Percentiles rank a stretch among this genome's conserved stretches.
Evolutionary conservation across 92 coral and sea anemone genomes (phyloP).

Genomic region (Paragorgia papillata): DNA sequence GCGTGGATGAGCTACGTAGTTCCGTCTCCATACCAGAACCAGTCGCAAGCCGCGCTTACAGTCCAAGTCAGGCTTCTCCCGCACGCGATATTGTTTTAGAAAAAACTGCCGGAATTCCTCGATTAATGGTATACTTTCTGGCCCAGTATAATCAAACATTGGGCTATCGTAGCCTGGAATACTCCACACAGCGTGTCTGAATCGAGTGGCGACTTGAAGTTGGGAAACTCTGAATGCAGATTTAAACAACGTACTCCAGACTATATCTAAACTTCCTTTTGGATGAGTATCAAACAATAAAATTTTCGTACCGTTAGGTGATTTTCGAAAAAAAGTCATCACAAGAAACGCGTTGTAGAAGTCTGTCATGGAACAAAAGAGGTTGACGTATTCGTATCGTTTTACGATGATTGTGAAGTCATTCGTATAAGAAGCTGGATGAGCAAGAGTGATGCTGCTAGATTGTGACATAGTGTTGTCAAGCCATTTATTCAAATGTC

Average conservation of each 20-base stretch:
- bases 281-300: constrained; percentile 9
- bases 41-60: neutral
- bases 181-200: neutral
- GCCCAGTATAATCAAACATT: neutral
- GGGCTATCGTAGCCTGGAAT: constrained; percentile 1
- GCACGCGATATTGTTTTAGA: neutral
- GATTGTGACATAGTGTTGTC: neutral
- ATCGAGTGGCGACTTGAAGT: neutral
- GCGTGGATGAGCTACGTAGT: constrained; percentile 4
- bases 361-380: neutral
- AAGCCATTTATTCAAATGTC: neutral
- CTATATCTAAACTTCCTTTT: neutral
- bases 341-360: constrained; percentile 13
- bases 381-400: constrained; percentile 8
- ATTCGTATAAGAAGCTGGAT: neutral
- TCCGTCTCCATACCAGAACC: constrained; percentile 2
- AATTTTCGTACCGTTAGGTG: neutral
- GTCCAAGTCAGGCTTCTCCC: neutral
- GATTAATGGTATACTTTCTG: neutral
- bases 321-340: neutral
- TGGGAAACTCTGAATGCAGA: neutral
- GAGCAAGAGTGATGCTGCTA: neutral
- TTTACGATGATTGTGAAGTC: neutral
- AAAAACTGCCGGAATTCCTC: neutral
- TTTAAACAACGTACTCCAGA: neutral